Conservation (phyloP, 2,797 vertebrate species). For the Smutsia temminckii region DNA sequence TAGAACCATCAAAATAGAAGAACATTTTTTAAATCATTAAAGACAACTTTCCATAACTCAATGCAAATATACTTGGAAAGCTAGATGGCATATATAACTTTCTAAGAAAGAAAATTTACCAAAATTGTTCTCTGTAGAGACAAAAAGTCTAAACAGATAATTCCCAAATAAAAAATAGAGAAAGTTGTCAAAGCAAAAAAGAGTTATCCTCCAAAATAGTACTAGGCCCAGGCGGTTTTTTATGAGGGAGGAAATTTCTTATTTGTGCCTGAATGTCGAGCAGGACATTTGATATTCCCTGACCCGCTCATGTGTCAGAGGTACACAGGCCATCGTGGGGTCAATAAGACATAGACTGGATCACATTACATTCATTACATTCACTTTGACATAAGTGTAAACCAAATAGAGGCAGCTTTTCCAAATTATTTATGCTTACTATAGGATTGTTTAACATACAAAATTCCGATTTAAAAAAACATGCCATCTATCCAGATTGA, state of each 20-base stretch:
- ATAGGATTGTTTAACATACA: background rate
- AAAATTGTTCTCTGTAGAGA: background rate
- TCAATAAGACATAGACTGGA: background rate
- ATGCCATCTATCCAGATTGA: background rate
- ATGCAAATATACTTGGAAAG: slow-evolving; percentile 29
- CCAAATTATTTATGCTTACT: background rate
- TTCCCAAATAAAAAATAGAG: background rate
- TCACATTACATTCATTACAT: background rate
- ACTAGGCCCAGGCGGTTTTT: background rate
- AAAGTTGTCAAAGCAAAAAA: background rate
- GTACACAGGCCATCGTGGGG: background rate
- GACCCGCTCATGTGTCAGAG: background rate
- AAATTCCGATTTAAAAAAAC: background rate
- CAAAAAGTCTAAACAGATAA: background rate
- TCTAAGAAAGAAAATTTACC: background rate
- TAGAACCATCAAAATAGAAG: background rate
- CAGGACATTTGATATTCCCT: background rate
- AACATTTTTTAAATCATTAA: background rate
- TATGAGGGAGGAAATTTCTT: background rate
- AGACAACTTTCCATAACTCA: background rate
- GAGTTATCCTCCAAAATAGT: background rate
- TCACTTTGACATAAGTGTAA: background rate
- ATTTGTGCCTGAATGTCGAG: background rate
- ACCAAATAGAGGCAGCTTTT: background rate
- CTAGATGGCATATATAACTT: background rate